Evolutionary conservation across 2,888 invertebrate genomes (phyloP).

Genomic region (Ormyrus nitidulus): DNA sequence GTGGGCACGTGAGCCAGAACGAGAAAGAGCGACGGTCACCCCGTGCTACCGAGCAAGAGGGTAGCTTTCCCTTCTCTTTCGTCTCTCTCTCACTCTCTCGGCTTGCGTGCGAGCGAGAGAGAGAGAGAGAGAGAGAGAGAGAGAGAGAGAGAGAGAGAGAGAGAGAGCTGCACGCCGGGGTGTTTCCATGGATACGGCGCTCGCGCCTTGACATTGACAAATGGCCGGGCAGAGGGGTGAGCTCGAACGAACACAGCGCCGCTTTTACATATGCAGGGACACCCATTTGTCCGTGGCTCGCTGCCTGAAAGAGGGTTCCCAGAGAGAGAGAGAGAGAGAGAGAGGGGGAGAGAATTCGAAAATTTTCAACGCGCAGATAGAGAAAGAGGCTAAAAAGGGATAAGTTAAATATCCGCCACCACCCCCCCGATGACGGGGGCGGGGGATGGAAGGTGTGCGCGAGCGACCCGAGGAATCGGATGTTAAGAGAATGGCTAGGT

Average conservation of each 20-base stretch:
- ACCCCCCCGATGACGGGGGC: neutral
- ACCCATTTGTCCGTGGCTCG: slow-evolving; percentile 73
- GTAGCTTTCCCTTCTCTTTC: slow-evolving; percentile 62
- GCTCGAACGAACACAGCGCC: slow-evolving; percentile 72
- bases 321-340: slow-evolving; percentile 54
- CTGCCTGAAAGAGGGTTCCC: slow-evolving; percentile 59
- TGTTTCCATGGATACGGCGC: slow-evolving; percentile 75
- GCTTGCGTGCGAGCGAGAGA: slow-evolving; percentile 57
- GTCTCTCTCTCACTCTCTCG: slow-evolving; percentile 54
- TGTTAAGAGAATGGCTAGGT: slow-evolving; percentile 46
- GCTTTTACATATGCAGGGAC: slow-evolving; percentile 76
- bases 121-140: slow-evolving; percentile 52
- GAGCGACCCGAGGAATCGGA: slow-evolving; percentile 35
- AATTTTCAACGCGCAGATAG: slow-evolving; percentile 23
- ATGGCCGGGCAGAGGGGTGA: slow-evolving; percentile 74
- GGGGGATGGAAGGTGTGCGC: neutral
- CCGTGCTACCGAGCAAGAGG: slow-evolving; percentile 25
- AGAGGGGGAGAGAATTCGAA: slow-evolving; percentile 55
- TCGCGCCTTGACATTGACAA: slow-evolving; percentile 76
- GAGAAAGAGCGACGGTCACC: slow-evolving; percentile 51
- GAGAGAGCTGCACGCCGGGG: slow-evolving; percentile 53
- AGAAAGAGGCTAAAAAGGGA: slow-evolving; percentile 26
- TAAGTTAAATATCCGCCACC: slow-evolving; percentile 14
- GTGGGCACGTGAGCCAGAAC: slow-evolving; percentile 63
- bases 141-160: slow-evolving; percentile 57